Evolutionary conservation across 2,113 vertebrate genomes (phyloP).

Genomic region (Acrocephalus kingi): DNA sequence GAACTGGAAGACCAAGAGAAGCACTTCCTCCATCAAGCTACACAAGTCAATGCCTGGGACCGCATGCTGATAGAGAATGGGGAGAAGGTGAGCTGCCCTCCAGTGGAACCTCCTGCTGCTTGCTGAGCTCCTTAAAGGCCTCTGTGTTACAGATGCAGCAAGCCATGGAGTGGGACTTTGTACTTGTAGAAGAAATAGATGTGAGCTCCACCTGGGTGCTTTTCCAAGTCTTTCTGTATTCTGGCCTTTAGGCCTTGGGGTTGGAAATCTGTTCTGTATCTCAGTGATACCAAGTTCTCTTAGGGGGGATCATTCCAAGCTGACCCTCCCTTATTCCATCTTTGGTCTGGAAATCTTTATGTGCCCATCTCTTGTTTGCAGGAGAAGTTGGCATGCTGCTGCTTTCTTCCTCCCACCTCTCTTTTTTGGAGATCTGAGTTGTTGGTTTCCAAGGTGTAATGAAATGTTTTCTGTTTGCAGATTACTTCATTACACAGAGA

Average conservation of each 20-base stretch:
- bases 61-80: conserved; percentile 89
- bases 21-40: conserved; percentile 93
- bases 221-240: rapidly evolving
- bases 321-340: background rate
- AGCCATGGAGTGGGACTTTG: rapidly evolving
- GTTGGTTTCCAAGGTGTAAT: rapidly evolving
- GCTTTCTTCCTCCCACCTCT: background rate
- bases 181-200: rapidly evolving
- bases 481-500: conserved; percentile 93
- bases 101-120: background rate
- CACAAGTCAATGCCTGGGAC: conserved; percentile 97
- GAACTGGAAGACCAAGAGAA: conserved; percentile 97
- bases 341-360: background rate
- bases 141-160: rapidly evolving
- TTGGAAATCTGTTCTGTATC: background rate
- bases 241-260: background rate
- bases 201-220: background rate
- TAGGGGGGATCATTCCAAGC: background rate
- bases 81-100: conserved; percentile 78
- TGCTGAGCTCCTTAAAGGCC: background rate
- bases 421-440: background rate
- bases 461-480: conserved; percentile 38
- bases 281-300: background rate
- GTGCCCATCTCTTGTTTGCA: background rate
- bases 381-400: background rate